Base-by-base conservation (phyloP, 2,797 vertebrate genomes). In the Lutjanus campechanus region DNA sequence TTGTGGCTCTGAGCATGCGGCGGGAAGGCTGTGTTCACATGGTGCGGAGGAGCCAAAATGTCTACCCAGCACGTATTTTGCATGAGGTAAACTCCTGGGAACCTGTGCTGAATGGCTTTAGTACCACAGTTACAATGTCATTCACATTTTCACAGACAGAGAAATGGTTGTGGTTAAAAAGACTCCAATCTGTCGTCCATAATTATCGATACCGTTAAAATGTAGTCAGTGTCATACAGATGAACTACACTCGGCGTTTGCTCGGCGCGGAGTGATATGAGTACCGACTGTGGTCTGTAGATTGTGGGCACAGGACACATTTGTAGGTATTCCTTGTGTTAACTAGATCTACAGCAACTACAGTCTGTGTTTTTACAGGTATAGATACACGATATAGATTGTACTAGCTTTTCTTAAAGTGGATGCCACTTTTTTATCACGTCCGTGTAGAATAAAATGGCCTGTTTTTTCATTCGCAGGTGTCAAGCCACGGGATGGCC, bases 1-100 rank as follows among this genome's bases (percentile, higher is more conserved):
- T 88, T 78, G 76, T 78, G 85, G 84, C 59, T 88, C 88, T 43
- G 12, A 17, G 68, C 71, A 76, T 62, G 84, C 54, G 55, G 46
- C 36, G 7, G 12, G 0, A 1, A 3, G 5, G 43, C 49, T n/a
- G 40, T 15, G 8, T 16, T 65, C 36, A 40, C n/a, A 76, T 41
- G 9, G 63, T 15, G 9, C 2, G 49, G 17, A 7, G 41, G 93
- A 93, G 88, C 94, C 92, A 91, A 93, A 90, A 95, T 95, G 94
- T 88, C 91, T 65, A 12, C 77, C 64, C 47, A 19, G 29, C 43
- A 46, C 22, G 22, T 64, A 62, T 67, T 76, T 82, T 84, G 69
- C 85, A 69, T 49, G 43, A 70, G 68, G 62, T 59, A 64, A 76
- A 76, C 20, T 76, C 60, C 11, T 22, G 40, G 16, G 65, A 77